Base-by-base conservation (phyloP, 64 coral and sea anemone genomes). In the Montipora capricornis region DNA sequence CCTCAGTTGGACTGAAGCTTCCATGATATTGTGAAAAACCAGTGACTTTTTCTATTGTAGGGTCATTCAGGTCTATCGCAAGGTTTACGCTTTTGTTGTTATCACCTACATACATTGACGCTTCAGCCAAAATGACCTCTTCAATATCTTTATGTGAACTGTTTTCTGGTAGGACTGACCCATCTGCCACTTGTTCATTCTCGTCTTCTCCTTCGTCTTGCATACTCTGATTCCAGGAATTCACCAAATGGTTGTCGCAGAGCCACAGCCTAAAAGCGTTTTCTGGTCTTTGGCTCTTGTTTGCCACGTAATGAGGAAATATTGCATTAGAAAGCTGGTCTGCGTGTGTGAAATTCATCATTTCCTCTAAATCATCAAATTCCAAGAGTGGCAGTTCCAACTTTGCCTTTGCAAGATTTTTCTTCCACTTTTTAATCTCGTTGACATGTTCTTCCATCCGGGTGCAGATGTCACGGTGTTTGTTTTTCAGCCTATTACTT, bases 201-300 rank as follows among this genome's bases (percentile, higher is more conserved):
- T 53, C 74, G 5, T 77, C 74, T 46, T 4, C 4, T 47, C 11
- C 37, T 26, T 8, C 19, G 20, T 3, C 49, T n/a, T 14, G 12
- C 4, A 4, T 16, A 26, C 74, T 44, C 45, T 45, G 11, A 20
- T 76, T 44, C 7, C 74, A 45, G 24, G 20, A 45, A 29, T 44
- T 44, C 20, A 76, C 51, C 50, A 55, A 20, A 17, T 55, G 48
- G 49, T 80, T 26, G 7, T 52, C 5, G 78, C 78, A 57, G 17
- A 80, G 49, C 78, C 78, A 80, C 15, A 80, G 49, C 24, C 55
- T 52, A n/a, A 80, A 80, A 12, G 78, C 55, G 20, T 80, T 80
- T 5, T 13, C 8, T 19, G 49, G 3, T 0, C 20, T 20, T 57
- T 4, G 78, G 9, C 78, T 51, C 8, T 57, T 16, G 19, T 5